Percentiles rank a stretch among this genome's conserved stretches.
Conservation (phyloP, 1,140 invertebrate species). For the Camponotus floridanus region DNA sequence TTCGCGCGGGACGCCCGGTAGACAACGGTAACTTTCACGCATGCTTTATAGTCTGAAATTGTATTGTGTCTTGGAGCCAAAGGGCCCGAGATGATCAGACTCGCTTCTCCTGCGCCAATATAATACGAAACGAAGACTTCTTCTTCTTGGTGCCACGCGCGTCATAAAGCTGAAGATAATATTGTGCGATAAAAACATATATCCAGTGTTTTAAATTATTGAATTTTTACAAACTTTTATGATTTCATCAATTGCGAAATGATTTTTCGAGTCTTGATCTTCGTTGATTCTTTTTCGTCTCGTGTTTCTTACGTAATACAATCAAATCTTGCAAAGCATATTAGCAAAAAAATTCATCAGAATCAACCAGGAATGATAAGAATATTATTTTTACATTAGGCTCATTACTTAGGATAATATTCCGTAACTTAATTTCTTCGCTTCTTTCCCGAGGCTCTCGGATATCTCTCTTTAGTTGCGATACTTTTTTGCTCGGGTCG, state of each 20-base stretch:
- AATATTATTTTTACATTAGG: conserved; percentile 28
- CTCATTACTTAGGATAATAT: conserved; percentile 33
- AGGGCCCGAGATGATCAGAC: conserved; percentile 17
- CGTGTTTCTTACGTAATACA: conserved; percentile 1
- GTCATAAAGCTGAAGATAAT: not conserved
- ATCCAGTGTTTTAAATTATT: not conserved
- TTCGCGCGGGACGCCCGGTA: conserved; percentile 46
- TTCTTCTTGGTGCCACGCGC: conserved; percentile 9
- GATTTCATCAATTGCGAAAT: conserved; percentile 1
- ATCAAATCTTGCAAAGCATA: not conserved
- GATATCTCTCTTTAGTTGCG: conserved; percentile 23
- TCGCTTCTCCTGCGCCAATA: conserved; percentile 28
- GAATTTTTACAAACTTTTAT: not conserved
- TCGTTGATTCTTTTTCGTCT: not conserved
- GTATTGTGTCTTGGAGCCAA: conserved; percentile 29
- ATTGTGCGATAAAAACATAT: not conserved
- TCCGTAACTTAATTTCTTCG: conserved; percentile 27
- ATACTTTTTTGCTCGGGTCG: conserved; percentile 26
- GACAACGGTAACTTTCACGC: conserved; percentile 61
- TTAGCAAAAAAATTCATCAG: not conserved
- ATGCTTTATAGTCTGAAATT: conserved; percentile 65
- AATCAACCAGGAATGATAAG: not conserved
- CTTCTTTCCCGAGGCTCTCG: conserved; percentile 5
- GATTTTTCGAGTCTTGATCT: not conserved
- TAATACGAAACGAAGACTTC: not conserved